phyloP scores from a whole-genome alignment of 2,797 vertebrate genomes.

The Chromis chromis region DNA sequence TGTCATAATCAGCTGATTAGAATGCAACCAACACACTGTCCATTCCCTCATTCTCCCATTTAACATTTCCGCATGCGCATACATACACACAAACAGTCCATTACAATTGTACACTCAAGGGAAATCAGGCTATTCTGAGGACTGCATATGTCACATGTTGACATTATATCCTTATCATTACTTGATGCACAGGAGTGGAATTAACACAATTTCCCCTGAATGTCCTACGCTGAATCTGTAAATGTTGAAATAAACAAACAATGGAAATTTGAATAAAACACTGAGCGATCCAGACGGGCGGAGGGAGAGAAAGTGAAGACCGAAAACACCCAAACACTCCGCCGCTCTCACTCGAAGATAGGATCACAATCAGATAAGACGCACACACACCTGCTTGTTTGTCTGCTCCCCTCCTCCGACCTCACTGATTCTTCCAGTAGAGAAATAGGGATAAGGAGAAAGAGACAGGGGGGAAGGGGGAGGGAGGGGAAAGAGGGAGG shows the following conservation, averaged over 20 bases:
- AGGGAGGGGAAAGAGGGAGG: slow-evolving; percentile 46
- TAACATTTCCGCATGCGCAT: slow-evolving; percentile 24
- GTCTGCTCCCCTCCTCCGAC: slow-evolving; percentile 52
- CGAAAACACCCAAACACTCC: slow-evolving; percentile 54
- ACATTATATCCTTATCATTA: slow-evolving; percentile 70
- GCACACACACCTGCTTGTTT: slow-evolving; percentile 46
- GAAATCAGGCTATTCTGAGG: slow-evolving; percentile 60
- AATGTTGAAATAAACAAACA: slow-evolving; percentile 63
- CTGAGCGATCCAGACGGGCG: slow-evolving; percentile 2
- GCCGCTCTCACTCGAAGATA: slow-evolving; percentile 52
- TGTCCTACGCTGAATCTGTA: slow-evolving; percentile 35
- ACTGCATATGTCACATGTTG: slow-evolving; percentile 70
- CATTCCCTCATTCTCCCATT: slow-evolving; percentile 23
- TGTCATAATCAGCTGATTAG: slow-evolving; percentile 34
- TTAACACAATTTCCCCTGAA: slow-evolving; percentile 59
- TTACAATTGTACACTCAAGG: slow-evolving; percentile 47
- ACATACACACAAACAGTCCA: slow-evolving; percentile 35
- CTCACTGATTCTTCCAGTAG: slow-evolving; percentile 66
- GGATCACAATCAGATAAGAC: slow-evolving; percentile 67
- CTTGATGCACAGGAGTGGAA: slow-evolving; percentile 60
- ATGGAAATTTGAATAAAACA: slow-evolving; percentile 45
- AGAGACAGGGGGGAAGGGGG: slow-evolving; percentile 26
- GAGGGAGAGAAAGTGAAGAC: slow-evolving; percentile 24
- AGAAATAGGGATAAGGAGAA: slow-evolving; percentile 57
- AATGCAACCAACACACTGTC: slow-evolving; percentile 40